Percentiles rank a stretch among this genome's conserved stretches.
Conservation (phyloP, 2,113 vertebrate genomes). For the Limanda limanda region DNA sequence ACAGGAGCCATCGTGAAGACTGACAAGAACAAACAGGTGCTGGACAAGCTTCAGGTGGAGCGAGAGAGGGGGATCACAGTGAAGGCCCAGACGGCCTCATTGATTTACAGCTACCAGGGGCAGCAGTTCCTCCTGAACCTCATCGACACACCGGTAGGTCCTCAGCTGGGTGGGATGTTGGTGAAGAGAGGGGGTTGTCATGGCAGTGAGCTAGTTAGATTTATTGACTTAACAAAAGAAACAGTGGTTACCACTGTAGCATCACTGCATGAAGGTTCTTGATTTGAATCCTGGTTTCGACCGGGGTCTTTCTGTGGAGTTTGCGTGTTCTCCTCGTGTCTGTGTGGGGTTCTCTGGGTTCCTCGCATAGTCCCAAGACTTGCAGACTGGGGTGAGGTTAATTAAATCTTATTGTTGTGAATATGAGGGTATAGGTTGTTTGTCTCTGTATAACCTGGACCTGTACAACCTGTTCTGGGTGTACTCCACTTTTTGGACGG, state of each 20-base stretch:
- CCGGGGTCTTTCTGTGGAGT: not conserved
- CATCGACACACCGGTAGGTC: conserved; percentile 94
- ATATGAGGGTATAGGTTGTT: too few species aligned
- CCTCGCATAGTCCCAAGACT: too few species aligned
- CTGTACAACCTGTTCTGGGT: too few species aligned
- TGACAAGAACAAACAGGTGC: conserved; percentile 91
- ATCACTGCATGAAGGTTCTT: not conserved
- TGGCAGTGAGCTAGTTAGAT: not conserved
- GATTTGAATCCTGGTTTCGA: not conserved
- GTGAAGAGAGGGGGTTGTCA: not conserved
- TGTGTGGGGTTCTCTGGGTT: too few species aligned
- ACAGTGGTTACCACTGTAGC: too few species aligned
- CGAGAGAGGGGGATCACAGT: conserved; percentile 97
- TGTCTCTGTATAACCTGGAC: too few species aligned
- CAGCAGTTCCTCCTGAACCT: conserved; percentile 94
- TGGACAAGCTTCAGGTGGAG: conserved; percentile 98
- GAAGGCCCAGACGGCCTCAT: conserved; percentile 98
- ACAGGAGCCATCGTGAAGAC: conserved; percentile 93
- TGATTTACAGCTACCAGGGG: conserved; percentile 88
- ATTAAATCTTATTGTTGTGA: too few species aligned
- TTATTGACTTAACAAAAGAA: not conserved
- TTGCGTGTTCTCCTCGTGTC: too few species aligned
- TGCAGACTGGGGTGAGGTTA: too few species aligned
- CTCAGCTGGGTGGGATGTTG: not conserved
- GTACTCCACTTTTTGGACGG: too few species aligned